phyloP scores from a whole-genome alignment of 2,888 invertebrate species.

The Heliconius erato region DNA sequence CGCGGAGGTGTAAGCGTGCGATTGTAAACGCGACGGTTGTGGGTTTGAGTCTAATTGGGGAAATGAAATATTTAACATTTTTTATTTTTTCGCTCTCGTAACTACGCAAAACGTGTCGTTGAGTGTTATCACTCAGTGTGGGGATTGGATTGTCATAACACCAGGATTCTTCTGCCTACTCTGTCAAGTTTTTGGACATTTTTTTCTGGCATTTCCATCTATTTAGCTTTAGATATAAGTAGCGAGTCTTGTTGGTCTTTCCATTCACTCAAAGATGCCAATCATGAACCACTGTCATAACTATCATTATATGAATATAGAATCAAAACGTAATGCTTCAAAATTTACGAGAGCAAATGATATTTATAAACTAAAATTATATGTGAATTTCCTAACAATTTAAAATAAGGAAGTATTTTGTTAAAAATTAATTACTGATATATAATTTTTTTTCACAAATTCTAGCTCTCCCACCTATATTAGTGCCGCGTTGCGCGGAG shows the following conservation, averaged over 20 bases:
- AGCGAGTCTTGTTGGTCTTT: too few relatives aligned
- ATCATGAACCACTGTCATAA: too few relatives aligned
- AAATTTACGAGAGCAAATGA: too few relatives aligned
- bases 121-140: too few relatives aligned
- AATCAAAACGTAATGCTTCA: too few relatives aligned
- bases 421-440: background rate
- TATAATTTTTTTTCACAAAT: slow-evolving; percentile 31
- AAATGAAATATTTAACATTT: background rate
- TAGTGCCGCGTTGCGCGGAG: slow-evolving; percentile 88
- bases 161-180: background rate
- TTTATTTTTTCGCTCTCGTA: background rate
- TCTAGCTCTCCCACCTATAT: slow-evolving; percentile 90
- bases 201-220: background rate
- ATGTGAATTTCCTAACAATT: too few relatives aligned
- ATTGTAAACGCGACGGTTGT: background rate
- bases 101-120: too few relatives aligned
- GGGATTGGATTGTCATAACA: background rate
- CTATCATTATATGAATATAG: too few relatives aligned
- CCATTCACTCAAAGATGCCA: too few relatives aligned
- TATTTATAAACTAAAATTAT: too few relatives aligned
- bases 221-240: too few relatives aligned
- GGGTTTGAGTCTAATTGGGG: background rate
- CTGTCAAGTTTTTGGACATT: background rate
- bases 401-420: too few relatives aligned
- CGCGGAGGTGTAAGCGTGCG: background rate